These are phyloP conservation scores for Ictalurus punctatus DNA, from an alignment of 2,113 vertebrate genomes.

Conservation along the genomic window DNA sequence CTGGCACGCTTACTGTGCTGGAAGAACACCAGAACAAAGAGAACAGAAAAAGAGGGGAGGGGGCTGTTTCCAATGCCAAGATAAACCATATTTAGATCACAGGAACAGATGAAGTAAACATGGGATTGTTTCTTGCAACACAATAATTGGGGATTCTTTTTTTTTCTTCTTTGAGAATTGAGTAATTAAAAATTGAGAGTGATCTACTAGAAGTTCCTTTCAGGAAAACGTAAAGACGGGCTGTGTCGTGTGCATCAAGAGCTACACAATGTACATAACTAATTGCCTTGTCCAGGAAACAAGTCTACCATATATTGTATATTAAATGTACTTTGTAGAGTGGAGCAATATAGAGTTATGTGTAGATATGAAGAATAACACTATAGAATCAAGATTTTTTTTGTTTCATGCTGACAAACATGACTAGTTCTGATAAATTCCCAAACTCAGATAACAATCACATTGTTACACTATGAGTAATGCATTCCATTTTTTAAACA, in stretches of 20 bases:
- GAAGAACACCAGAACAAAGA: conserved; percentile 63
- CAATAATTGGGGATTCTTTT: conserved; percentile 16
- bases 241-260: background rate
- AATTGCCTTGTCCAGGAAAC: background rate
- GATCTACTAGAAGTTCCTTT: background rate
- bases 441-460: background rate
- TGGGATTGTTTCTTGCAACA: conserved; percentile 31
- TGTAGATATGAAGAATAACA: background rate
- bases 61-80: conserved; percentile 47
- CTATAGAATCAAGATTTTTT: background rate
- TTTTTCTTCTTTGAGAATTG: conserved; percentile 30
- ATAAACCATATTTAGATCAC: conserved; percentile 52
- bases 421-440: background rate
- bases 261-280: background rate
- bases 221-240: background rate
- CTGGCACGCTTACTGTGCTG: conserved; percentile 60
- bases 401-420: background rate
- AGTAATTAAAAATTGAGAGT: background rate
- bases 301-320: background rate
- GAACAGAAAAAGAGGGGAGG: conserved; percentile 53
- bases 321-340: background rate
- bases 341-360: background rate
- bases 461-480: no score
- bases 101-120: conserved; percentile 35
- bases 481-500: background rate